Percentiles rank a stretch among this genome's conserved stretches.
phyloP scores from a whole-genome alignment of 2,888 invertebrate genomes.

The Taenaris catops region DNA sequence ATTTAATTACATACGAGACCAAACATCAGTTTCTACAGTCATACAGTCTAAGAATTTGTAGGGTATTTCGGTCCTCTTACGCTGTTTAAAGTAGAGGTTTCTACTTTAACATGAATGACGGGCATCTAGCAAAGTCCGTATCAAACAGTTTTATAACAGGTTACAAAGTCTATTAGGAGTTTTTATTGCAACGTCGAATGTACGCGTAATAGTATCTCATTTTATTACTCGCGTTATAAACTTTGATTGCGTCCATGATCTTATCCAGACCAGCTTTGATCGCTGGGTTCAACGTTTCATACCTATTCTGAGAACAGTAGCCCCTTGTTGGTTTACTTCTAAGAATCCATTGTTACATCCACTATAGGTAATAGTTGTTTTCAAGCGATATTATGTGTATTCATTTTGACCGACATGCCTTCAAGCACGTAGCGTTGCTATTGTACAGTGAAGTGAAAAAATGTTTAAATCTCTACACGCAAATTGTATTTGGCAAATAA shows the following conservation, averaged over 20 bases:
- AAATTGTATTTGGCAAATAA: constrained; percentile 16
- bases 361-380: constrained; percentile 27
- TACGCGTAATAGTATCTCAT: constrained; percentile 15
- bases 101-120: too few species aligned
- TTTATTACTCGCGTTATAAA: constrained; percentile 23
- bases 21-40: too few species aligned
- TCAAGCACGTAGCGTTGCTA: constrained; percentile 41
- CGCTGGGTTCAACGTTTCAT: constrained; percentile 20
- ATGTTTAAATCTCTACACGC: constrained; percentile 10
- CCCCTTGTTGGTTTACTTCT: constrained; percentile 39
- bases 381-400: constrained; percentile 30
- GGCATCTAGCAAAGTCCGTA: too few species aligned
- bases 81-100: neutral
- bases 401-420: constrained; percentile 40
- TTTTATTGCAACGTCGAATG: constrained; percentile 17
- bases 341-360: constrained; percentile 26
- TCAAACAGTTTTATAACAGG: constrained; percentile 10
- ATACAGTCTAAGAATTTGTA: too few species aligned
- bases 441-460: constrained; percentile 22
- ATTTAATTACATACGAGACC: too few species aligned
- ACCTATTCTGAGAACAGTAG: constrained; percentile 47
- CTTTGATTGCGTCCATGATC: constrained; percentile 30
- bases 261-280: constrained; percentile 30
- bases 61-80: too few species aligned
- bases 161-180: constrained; percentile 11